These are phyloP conservation scores for Petrocephalus microphthalmus DNA, from an alignment of 2,113 vertebrate species.

Conservation along the genomic window DNA sequence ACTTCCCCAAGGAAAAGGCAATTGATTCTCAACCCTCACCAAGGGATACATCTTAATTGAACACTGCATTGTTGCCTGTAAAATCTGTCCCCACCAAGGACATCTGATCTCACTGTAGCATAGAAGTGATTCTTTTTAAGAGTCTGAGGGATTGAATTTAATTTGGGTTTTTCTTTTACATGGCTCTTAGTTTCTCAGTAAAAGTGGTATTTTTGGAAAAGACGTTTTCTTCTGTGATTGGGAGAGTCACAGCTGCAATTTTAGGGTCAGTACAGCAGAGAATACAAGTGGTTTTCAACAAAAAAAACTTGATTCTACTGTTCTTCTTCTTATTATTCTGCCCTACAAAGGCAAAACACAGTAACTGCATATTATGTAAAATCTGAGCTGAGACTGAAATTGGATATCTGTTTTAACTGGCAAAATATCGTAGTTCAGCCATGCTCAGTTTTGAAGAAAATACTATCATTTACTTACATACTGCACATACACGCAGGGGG, in stretches of 20 bases:
- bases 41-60: constrained; percentile 6
- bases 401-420: background rate
- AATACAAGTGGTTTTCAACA: background rate
- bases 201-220: background rate
- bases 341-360: background rate
- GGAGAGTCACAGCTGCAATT: background rate
- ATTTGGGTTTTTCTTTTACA: background rate
- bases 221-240: background rate
- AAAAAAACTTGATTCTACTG: background rate
- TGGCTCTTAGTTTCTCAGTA: background rate
- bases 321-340: background rate
- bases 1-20: background rate
- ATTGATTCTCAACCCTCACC: background rate
- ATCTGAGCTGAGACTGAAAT: background rate
- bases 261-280: constrained; percentile 10
- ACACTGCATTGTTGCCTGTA: background rate
- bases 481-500: background rate
- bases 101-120: constrained; percentile 7
- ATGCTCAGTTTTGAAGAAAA: background rate
- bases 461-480: background rate
- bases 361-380: background rate
- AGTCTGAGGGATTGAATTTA: background rate
- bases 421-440: background rate
- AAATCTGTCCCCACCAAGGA: background rate
- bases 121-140: constrained; percentile 7